Evolutionary conservation across 2,113 vertebrate genomes (phyloP).

Genomic region (Nibea albiflora): DNA sequence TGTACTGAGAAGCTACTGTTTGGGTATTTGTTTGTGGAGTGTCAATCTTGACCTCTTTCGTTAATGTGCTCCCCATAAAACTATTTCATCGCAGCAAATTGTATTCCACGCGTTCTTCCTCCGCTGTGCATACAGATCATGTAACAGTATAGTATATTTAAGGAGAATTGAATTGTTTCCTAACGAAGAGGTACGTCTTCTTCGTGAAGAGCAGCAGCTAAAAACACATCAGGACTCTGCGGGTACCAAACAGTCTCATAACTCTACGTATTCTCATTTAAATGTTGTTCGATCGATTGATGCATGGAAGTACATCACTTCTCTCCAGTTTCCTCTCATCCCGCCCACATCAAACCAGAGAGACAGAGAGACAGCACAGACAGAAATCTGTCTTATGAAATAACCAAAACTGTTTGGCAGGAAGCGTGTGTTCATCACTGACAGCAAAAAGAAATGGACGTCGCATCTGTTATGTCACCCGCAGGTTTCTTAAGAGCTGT

Average conservation of each 20-base stretch:
- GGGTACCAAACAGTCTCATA: too few relatives aligned
- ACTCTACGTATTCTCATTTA: neutral
- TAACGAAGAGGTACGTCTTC: too few relatives aligned
- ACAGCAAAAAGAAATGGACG: neutral
- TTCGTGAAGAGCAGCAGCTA: neutral
- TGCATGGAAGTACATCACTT: neutral
- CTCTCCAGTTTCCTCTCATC: neutral
- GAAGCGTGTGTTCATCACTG: neutral
- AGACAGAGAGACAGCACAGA: neutral
- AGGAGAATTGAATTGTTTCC: neutral
- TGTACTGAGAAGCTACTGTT: neutral
- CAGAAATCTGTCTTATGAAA: neutral
- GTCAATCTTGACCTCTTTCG: neutral
- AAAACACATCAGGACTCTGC: neutral
- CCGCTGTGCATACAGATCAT: neutral
- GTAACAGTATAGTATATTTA: neutral
- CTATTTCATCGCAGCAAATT: neutral
- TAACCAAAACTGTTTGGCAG: neutral
- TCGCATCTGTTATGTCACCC: too few relatives aligned
- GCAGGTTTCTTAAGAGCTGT: too few relatives aligned
- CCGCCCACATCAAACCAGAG: neutral
- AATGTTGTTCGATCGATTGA: neutral
- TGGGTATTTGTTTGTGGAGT: neutral
- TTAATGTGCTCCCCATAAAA: neutral
- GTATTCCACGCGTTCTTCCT: neutral